These are phyloP conservation scores for Clarias platycephalus DNA, from an alignment of 2,797 vertebrate genomes.

Conservation along the genomic window DNA sequence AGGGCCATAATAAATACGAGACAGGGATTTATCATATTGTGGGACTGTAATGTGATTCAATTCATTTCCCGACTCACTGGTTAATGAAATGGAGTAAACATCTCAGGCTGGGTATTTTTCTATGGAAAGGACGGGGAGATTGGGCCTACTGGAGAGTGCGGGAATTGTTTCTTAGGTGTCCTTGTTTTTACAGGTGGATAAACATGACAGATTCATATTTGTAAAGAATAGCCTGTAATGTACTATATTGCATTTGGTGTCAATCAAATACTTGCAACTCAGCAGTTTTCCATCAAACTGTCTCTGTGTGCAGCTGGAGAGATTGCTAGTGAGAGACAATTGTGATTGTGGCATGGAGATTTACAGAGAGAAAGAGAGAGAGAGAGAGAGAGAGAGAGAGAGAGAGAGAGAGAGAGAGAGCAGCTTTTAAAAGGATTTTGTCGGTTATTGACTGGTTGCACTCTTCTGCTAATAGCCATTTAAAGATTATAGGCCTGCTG, in stretches of 20 bases:
- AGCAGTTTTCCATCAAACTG: conserved; percentile 37
- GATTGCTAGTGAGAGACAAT: conserved; percentile 43
- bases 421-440: conserved; percentile 85
- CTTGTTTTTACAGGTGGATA: conserved; percentile 30
- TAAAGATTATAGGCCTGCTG: conserved; percentile 89
- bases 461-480: conserved; percentile 89
- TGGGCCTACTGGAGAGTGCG: conserved; percentile 29
- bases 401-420: conserved; percentile 70
- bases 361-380: conserved; percentile 50
- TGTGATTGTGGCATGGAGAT: conserved; percentile 54
- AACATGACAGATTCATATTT: conserved; percentile 16
- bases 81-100: conserved; percentile 55
- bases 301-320: conserved; percentile 16
- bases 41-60: conserved; percentile 49
- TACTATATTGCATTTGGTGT: conserved; percentile 28
- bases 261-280: conserved; percentile 38
- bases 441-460: conserved; percentile 89
- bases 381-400: conserved; percentile 57
- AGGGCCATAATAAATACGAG: conserved; percentile 41
- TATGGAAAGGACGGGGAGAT: conserved; percentile 19
- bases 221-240: conserved; percentile 26
- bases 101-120: conserved; percentile 37
- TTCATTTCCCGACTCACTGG: conserved; percentile 48
- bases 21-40: conserved; percentile 54
- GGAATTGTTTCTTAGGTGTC: conserved; percentile 20